phyloP scores from a whole-genome alignment of 2,113 vertebrate species.

The Psammodynastes pulverulentus region DNA sequence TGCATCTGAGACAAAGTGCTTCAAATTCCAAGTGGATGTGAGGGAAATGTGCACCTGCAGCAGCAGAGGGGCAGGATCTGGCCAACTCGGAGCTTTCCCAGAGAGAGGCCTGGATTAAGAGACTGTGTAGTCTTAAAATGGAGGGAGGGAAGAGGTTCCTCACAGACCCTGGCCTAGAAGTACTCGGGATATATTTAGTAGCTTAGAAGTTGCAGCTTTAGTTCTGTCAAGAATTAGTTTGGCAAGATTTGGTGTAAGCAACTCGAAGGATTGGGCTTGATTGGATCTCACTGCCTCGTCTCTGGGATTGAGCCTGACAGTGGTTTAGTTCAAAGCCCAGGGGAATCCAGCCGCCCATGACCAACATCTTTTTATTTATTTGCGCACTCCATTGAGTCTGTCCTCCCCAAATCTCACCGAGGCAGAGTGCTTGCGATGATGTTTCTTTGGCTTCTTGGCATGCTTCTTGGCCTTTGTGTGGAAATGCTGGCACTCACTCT shows the following conservation, averaged over 20 bases:
- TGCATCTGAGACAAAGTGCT: not conserved
- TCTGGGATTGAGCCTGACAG: not conserved
- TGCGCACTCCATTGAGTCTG: not conserved
- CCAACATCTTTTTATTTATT: too few species aligned
- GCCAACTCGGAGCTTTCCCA: not conserved
- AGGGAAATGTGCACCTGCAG: not conserved
- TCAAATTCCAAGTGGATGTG: not conserved
- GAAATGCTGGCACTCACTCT: slow-evolving; percentile 73
- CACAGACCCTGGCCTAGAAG: not conserved
- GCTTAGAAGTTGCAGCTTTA: not conserved
- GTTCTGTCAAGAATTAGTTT: not conserved
- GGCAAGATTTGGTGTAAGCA: not conserved
- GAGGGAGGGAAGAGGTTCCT: not conserved
- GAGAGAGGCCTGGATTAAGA: not conserved
- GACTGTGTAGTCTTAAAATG: not conserved
- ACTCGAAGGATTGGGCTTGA: not conserved
- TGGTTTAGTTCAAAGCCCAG: not conserved
- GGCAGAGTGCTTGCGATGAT: slow-evolving; percentile 67
- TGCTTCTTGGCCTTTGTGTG: slow-evolving; percentile 71
- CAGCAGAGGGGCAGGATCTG: not conserved
- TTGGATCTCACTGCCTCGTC: not conserved
- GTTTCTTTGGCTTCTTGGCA: slow-evolving; percentile 69
- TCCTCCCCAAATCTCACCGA: slow-evolving; percentile 58
- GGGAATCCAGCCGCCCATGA: not conserved
- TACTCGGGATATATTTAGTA: not conserved